Evolutionary conservation across 2,797 vertebrate species (phyloP), one percentile per base, ranked within the genome.

Genomic region (Etheostoma nigrum): DNA sequence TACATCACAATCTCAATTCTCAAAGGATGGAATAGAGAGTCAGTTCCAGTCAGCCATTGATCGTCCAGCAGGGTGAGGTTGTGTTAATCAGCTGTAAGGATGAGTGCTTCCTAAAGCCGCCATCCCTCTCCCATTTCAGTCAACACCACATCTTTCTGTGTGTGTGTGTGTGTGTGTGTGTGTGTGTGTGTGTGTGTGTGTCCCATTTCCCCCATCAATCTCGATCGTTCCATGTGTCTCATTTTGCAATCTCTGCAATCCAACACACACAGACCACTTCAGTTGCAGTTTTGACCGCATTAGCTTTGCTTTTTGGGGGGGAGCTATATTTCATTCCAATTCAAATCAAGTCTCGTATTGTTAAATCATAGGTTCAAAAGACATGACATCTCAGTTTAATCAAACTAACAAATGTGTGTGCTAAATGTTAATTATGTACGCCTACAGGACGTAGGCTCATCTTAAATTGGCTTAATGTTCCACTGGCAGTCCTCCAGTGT

Each of bases 1-100:
- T 60, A 70, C 82, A 78, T 72, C 6, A 51, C 73, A 81, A 85
- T 87, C 72, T 77, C 68, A 80, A 84, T 48, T 84, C 92, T 92
- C 93, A 60, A 53, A 87, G 88, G 87, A 83, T 83, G 83, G 75
- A 83, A 87, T 78, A 72, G 83, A 81, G 86, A 89, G 83, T 83
- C 83, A 66, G 73, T 94, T 95, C 94, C 93, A 89, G 92, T 86
- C 93, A 93, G 87, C 66, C 92, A 94, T 94, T 89, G 94, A 94
- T 93, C 85, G 81, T 83, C 63, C 78, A 64, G 73, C 69, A 72
- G 89, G 89, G 86, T 89, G 89, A 88, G 83, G 89, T 84, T 63
- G 84, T 84, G 90, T 93, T 95, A 93, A 95, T 94, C 92, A 94
- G 89, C 84, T 90, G 90, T 89, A 68, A 91, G 88, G 88, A 91